These are phyloP conservation scores for Palythoa grandis DNA, from an alignment of 92 coral and sea anemone species.

Conservation along the genomic window DNA sequence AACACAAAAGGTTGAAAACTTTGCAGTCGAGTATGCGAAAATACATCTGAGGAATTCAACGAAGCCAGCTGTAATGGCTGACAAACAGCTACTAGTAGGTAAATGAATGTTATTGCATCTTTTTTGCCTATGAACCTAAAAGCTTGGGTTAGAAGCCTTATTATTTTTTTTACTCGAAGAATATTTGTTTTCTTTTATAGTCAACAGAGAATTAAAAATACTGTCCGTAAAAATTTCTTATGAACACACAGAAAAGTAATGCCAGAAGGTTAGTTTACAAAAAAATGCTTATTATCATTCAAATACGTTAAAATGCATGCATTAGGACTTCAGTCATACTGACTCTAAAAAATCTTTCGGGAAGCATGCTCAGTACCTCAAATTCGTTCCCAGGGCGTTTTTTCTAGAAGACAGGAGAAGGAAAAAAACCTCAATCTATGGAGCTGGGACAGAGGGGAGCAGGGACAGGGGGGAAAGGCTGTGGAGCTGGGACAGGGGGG, in stretches of 20 bases:
- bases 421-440: too few species aligned
- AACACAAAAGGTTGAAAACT: slow-evolving; percentile 6
- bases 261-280: too few species aligned
- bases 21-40: slow-evolving; percentile 20
- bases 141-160: not conserved
- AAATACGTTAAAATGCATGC: too few species aligned
- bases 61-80: not conserved
- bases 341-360: too few species aligned
- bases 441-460: not conserved
- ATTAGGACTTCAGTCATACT: too few species aligned
- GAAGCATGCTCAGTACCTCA: too few species aligned
- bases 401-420: too few species aligned
- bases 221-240: too few species aligned
- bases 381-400: too few species aligned
- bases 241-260: too few species aligned
- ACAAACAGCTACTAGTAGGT: not conserved
- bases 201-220: not conserved
- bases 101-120: not conserved
- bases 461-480: not conserved
- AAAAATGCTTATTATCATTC: too few species aligned
- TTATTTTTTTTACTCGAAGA: not conserved
- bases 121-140: too few species aligned
- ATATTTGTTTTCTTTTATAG: not conserved
- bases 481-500: not conserved
- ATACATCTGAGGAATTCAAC: slow-evolving; percentile 6